These are phyloP conservation scores for Sula dactylatra DNA, from an alignment of 2,113 vertebrate species.

Conservation along the genomic window DNA sequence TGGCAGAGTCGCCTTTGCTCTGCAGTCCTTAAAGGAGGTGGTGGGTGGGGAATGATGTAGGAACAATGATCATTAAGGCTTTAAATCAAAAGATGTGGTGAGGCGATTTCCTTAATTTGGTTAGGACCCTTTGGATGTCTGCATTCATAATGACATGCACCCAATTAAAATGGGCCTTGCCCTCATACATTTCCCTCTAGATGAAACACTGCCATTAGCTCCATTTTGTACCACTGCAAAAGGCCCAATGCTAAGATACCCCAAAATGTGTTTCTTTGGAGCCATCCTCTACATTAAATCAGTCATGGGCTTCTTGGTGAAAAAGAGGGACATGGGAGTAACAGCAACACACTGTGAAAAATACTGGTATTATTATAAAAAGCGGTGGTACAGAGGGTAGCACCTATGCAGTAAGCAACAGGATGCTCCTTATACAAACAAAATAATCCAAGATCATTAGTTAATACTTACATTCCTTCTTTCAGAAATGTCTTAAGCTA, in stretches of 20 bases:
- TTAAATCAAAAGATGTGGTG: neutral
- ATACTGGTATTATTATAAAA: neutral
- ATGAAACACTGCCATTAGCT: accelerated
- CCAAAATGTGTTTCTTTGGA: neutral
- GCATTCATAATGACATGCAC: neutral
- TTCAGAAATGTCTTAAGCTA: neutral
- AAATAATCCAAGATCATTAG: neutral
- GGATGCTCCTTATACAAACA: neutral
- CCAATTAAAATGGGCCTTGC: neutral
- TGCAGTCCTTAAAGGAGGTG: neutral
- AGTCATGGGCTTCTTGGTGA: neutral
- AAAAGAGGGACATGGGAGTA: neutral
- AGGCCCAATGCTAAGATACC: neutral
- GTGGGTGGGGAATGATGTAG: too few species aligned
- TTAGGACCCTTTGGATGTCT: neutral
- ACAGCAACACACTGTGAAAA: neutral
- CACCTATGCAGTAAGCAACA: neutral
- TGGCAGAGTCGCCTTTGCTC: neutral
- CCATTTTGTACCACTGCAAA: neutral
- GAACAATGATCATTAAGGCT: neutral
- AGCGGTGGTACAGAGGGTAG: neutral
- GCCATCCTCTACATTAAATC: neutral
- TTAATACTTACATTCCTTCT: neutral
- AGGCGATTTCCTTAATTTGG: neutral
- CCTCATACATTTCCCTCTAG: neutral